Base-by-base conservation (phyloP, 2,888 invertebrate species). In the Caenorhabditis uteleia region DNA sequence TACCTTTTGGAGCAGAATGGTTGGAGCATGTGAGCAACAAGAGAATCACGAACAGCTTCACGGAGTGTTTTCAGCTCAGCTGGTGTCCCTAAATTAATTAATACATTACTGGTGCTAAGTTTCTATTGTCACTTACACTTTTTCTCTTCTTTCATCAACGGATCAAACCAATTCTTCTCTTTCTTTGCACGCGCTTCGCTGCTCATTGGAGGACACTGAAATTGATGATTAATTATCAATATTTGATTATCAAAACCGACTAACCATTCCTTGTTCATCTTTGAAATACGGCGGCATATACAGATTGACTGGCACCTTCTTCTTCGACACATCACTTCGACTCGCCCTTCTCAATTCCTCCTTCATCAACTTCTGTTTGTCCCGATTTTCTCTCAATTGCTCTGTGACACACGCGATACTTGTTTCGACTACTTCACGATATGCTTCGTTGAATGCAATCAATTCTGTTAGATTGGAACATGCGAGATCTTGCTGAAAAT, bases 281-380 rank as follows among this genome's bases (percentile, higher is more conserved):
- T 79, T 77, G 53, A 79, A 78, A 53, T 79, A 79, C 12, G 79
- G 79, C 21, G 78, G 77, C 42, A 74, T 67, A 55, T 70, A 78
- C 21, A 50, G 42, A 38, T 49, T 44, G 1, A 69, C 67, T 8
- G 73, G 73, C 1, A 74, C 54, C 36, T 68, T 69, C 31, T 56
- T 48, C 39, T 61, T 67, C 14, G 49, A 38, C 3, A 47, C 21
- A 10, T 64, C 61, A n/a, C 49, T 44, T n/a, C 47, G 46, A 16
- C 34, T 45, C 18, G 58, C 46, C 29, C 43, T 25, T 5, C 59
- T 48, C 25, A 56, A 34, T 48, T 66, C 56, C 16, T 62, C 59
- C 10, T 31, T 40, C 26, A 54, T 12, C 14, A 33, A 29, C 14
- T 55, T 59, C 59, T 78, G 78, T 27, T 67, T 60, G 21, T 60